Evolutionary conservation across 1,140 invertebrate genomes (phyloP).

Genomic region (Tetramorium alpestre): DNA sequence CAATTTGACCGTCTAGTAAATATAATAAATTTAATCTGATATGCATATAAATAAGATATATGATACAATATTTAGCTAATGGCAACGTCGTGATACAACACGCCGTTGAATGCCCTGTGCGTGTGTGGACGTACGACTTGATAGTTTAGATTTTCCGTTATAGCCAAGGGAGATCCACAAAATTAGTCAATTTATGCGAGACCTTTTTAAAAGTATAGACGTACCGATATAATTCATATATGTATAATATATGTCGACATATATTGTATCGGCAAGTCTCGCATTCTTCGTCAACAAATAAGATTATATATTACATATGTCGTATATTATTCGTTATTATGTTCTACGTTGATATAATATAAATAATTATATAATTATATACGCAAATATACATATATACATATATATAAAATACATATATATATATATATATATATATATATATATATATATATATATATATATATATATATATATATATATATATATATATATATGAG

Average conservation of each 20-base stretch:
- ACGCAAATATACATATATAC: slow-evolving; percentile 46
- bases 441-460: slow-evolving; percentile 62
- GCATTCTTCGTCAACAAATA: slow-evolving; percentile 51
- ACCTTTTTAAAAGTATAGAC: slow-evolving; percentile 77
- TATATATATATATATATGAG: slow-evolving; percentile 56
- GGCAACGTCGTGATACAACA: background rate
- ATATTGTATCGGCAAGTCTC: slow-evolving; percentile 41
- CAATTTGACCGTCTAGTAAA: background rate
- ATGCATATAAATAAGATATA: slow-evolving; percentile 32
- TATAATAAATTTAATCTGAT: slow-evolving; percentile 22
- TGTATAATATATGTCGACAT: slow-evolving; percentile 20
- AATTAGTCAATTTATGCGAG: slow-evolving; percentile 84
- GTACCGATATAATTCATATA: slow-evolving; percentile 33
- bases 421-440: slow-evolving; percentile 67
- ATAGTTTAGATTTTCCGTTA: slow-evolving; percentile 67
- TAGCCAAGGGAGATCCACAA: slow-evolving; percentile 68
- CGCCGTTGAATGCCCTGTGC: background rate
- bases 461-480: slow-evolving; percentile 36
- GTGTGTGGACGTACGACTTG: slow-evolving; percentile 61
- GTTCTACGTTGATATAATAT: slow-evolving; percentile 62
- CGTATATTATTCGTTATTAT: slow-evolving; percentile 56
- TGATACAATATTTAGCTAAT: slow-evolving; percentile 30
- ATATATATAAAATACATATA: slow-evolving; percentile 33
- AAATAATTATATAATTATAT: slow-evolving; percentile 10
- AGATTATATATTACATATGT: slow-evolving; percentile 76